phyloP scores from a whole-genome alignment of 2,113 vertebrate species.

The Nanger granti region DNA sequence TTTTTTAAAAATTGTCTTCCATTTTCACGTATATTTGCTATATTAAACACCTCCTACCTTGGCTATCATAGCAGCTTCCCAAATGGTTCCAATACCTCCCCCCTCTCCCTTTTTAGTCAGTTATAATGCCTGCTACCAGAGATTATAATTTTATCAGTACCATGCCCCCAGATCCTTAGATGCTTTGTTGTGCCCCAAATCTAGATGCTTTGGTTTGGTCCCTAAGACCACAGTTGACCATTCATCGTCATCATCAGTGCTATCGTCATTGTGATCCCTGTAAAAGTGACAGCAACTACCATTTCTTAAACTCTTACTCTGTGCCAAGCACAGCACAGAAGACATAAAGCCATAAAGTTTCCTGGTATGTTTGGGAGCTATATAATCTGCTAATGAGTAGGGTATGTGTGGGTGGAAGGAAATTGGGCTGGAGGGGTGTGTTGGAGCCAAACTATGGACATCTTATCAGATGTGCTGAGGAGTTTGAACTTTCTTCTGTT shows the following conservation, averaged over 20 bases:
- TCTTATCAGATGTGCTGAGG: not conserved
- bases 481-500: not conserved
- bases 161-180: not conserved
- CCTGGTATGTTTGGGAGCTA: not conserved
- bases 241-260: not conserved
- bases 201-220: not conserved
- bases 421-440: not conserved
- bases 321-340: not conserved
- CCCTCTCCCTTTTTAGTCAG: not conserved
- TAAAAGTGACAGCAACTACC: not conserved
- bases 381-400: not conserved
- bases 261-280: rapidly evolving
- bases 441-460: not conserved
- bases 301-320: not conserved
- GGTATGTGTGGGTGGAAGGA: not conserved
- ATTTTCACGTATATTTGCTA: not conserved
- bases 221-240: not conserved
- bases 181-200: not conserved
- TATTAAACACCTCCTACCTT: not conserved
- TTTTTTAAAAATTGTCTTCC: not conserved
- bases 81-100: not conserved
- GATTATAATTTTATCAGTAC: not conserved
- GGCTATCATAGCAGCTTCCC: not conserved
- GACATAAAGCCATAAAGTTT: not conserved
- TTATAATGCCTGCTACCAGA: not conserved